Conservation (phyloP, 2,113 vertebrate genomes). For the Maccullochella peelii region DNA sequence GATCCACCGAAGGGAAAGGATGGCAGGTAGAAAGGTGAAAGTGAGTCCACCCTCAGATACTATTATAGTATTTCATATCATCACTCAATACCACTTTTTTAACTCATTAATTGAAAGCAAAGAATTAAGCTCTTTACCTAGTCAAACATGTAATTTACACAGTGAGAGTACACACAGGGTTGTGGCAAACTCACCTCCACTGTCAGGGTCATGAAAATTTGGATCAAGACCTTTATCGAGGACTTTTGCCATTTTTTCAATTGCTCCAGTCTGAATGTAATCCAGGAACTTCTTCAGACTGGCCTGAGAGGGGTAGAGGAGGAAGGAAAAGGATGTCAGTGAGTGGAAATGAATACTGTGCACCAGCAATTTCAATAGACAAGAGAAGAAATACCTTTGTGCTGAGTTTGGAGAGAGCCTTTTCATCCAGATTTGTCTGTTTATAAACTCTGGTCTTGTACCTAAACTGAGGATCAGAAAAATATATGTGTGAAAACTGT, state of each 20-base stretch:
- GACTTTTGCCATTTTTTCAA: constrained; percentile 90
- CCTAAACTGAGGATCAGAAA: constrained; percentile 88
- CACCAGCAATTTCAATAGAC: neutral
- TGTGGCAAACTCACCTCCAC: constrained; percentile 85
- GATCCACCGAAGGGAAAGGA: constrained; percentile 21
- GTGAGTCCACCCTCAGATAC: neutral
- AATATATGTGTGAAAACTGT: constrained; percentile 36
- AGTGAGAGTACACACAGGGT: neutral
- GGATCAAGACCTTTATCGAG: constrained; percentile 94
- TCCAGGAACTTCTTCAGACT: constrained; percentile 94
- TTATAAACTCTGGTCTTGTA: constrained; percentile 98
- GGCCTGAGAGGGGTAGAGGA: constrained; percentile 78
- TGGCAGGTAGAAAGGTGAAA: neutral
- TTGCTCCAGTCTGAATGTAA: constrained; percentile 88
- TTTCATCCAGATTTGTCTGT: constrained; percentile 96
- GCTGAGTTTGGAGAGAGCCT: constrained; percentile 94
- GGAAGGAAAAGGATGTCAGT: neutral
- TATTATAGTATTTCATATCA: neutral
- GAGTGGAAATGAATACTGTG: neutral
- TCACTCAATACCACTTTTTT: neutral
- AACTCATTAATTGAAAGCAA: neutral
- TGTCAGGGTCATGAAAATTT: constrained; percentile 93
- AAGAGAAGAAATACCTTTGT: constrained; percentile 87
- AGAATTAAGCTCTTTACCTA: neutral
- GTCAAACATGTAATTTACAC: neutral